Evolutionary conservation across 2,797 vertebrate genomes (phyloP), one percentile per base, ranked within the genome.

Genomic region (Pangasius djambal): DNA sequence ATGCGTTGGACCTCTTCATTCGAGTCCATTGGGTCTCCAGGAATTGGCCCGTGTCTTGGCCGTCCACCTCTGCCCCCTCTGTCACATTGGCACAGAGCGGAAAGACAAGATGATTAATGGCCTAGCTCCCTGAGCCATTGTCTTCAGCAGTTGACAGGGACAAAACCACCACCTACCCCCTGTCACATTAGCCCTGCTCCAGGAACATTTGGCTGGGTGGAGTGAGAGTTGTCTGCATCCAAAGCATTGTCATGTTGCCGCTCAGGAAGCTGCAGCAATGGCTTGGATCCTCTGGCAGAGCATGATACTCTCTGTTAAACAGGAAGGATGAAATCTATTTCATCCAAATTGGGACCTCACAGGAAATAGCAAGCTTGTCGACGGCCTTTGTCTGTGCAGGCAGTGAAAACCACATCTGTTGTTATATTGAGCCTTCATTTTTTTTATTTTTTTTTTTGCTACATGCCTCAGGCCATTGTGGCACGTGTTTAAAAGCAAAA

Each of bases 61-160:
- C 91, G 92, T 92, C 89, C 91, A 82, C 91, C 91, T 90, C 93
- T 93, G 93, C 92, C 93, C 94, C 92, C n/a, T 86, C 90, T 94
- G 95, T 96, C 94, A 94, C 94, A 94, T 94, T 92, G 90, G 91
- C 94, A 93, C 92, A 94, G 94, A 94, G 93, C 91, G 57, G 72
- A 91, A 91, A 89, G 90, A 92, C 92, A 22, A 89, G 79, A 92
- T 97, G 96, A 97, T 97, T 96, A 95, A 97, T 97, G 96, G 94
- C 93, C 34, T 59, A 92, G 85, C 93, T 95, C 91, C 90, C 94
- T 93, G 94, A 93, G 93, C 92, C 93, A 94, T 96, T 96, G 94
- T 95, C 92, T 92, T 92, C 90, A 65, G 91, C 90, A 92, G 93
- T 92, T 95, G 94, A 95, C 92, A 92, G 90, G 77, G 83, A 94